Percentiles rank a stretch among this genome's conserved stretches.
These are phyloP conservation scores for Chrysolina haemoptera DNA, from an alignment of 2,888 invertebrate genomes.

Conservation along the genomic window DNA sequence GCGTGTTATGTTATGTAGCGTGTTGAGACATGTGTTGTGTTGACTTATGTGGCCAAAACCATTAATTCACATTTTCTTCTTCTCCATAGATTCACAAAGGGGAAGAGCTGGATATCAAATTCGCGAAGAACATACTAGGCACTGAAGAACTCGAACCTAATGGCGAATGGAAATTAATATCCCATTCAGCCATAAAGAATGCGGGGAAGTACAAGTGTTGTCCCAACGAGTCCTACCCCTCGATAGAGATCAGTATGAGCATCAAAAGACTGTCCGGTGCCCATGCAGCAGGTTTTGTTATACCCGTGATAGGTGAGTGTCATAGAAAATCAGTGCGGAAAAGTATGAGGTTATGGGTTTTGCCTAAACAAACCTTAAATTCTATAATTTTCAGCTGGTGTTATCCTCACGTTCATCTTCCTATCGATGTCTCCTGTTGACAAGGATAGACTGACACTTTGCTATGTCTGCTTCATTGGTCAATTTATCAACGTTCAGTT, in stretches of 20 bases:
- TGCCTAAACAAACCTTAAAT: too few relatives aligned
- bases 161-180: conserved; percentile 75
- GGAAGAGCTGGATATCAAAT: conserved; percentile 74
- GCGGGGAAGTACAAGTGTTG: conserved; percentile 72
- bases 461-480: conserved; percentile 75
- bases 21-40: too few relatives aligned
- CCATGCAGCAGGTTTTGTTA: conserved; percentile 73
- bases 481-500: conserved; percentile 76
- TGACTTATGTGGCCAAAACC: too few relatives aligned
- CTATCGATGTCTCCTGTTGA: conserved; percentile 74
- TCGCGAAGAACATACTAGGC: conserved; percentile 51
- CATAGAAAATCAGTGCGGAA: too few relatives aligned
- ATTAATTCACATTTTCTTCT: neutral
- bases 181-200: conserved; percentile 68
- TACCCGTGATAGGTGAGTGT: conserved; percentile 71
- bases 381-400: conserved; percentile 68
- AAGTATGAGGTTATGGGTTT: too few relatives aligned
- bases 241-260: conserved; percentile 73
- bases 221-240: conserved; percentile 76
- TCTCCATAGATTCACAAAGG: conserved; percentile 69
- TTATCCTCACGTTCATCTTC: conserved; percentile 74
- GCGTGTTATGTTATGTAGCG: too few relatives aligned
- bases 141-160: conserved; percentile 71
- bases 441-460: conserved; percentile 73
- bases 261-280: conserved; percentile 75